These are phyloP conservation scores for Gracilinanus agilis DNA, from an alignment of 2,113 vertebrate species.

Conservation along the genomic window DNA sequence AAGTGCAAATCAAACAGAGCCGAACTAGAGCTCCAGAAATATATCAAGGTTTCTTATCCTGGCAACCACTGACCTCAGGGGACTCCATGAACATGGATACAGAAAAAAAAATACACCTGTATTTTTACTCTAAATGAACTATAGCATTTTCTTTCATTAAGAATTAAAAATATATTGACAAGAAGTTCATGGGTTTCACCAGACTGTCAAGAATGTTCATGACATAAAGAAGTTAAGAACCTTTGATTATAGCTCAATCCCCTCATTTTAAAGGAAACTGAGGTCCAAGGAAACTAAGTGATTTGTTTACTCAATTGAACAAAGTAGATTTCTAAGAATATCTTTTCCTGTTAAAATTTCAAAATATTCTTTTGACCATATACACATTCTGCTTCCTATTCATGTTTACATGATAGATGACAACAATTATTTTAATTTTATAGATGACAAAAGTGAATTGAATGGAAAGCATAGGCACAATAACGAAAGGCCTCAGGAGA, in stretches of 20 bases:
- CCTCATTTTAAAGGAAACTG: neutral
- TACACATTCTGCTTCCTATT: neutral
- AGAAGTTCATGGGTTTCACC: neutral
- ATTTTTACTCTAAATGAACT: neutral
- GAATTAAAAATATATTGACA: neutral
- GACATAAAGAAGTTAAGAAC: neutral
- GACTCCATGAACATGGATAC: neutral
- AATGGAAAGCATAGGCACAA: neutral
- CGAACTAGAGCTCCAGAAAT: neutral
- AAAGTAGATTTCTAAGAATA: constrained; percentile 3
- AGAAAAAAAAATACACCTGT: too few species aligned
- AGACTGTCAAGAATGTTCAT: neutral
- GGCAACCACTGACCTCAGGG: neutral
- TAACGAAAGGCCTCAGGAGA: neutral
- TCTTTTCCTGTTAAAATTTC: neutral
- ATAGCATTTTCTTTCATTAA: neutral
- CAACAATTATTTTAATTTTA: neutral
- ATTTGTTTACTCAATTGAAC: neutral
- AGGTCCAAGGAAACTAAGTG: neutral
- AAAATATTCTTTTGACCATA: neutral
- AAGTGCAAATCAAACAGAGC: neutral
- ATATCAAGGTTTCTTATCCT: neutral
- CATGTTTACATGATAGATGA: neutral
- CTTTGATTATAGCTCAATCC: neutral
- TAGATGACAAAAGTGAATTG: neutral